Conservation (phyloP, 2,113 vertebrate genomes). For the Nyctibius bracteatus region DNA sequence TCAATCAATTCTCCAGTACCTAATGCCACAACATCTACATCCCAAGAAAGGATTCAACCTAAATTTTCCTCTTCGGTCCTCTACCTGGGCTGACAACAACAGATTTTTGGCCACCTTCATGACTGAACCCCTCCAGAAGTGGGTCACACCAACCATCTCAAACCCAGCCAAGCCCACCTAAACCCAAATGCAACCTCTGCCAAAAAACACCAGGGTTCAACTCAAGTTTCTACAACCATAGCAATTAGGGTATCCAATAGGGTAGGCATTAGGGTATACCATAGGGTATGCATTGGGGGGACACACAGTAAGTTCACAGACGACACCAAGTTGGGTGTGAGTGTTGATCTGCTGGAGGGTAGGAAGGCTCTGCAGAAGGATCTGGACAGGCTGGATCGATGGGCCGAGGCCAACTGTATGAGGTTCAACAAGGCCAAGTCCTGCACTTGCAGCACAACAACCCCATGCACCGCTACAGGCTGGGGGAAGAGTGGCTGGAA, state of each 20-base stretch:
- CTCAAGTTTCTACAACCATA: not conserved
- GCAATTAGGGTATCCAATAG: not conserved
- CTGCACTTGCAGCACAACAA: too few species aligned
- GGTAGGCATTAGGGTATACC: not conserved
- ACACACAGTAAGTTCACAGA: too few species aligned
- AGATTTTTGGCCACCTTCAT: not conserved
- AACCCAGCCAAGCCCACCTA: not conserved
- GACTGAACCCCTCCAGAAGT: not conserved
- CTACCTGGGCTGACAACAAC: not conserved
- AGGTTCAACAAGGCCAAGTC: too few species aligned
- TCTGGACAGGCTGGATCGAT: too few species aligned
- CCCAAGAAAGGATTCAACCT: not conserved
- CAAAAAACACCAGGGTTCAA: accelerated
- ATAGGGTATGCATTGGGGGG: too few species aligned
- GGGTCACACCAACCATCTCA: not conserved
- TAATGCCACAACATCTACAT: not conserved
- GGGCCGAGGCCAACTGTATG: too few species aligned
- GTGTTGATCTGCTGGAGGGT: too few species aligned
- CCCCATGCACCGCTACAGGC: too few species aligned
- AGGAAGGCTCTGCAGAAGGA: too few species aligned
- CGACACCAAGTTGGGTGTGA: too few species aligned
- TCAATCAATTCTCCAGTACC: not conserved
- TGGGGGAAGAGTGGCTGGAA: too few species aligned
- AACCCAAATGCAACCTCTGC: not conserved
- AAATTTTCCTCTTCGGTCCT: not conserved